These are phyloP conservation scores for Eucera pruinosa DNA, from an alignment of 2,888 invertebrate genomes.

Conservation along the genomic window DNA sequence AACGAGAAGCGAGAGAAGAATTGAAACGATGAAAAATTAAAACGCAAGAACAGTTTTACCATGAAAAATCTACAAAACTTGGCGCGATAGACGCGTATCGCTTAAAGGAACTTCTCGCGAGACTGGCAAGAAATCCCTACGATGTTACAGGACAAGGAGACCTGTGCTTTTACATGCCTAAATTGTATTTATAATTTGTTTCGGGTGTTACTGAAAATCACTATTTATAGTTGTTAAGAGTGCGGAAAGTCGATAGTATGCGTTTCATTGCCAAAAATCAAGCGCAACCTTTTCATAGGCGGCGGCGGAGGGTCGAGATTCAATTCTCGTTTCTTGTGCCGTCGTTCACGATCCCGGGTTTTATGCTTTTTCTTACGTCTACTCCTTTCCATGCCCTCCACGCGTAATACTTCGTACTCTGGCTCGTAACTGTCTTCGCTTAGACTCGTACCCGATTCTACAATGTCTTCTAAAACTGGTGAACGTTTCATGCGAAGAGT, in stretches of 20 bases:
- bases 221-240: slow-evolving; percentile 84
- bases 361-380: slow-evolving; percentile 86
- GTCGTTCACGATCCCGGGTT: slow-evolving; percentile 87
- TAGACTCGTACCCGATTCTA: slow-evolving; percentile 91
- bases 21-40: slow-evolving; percentile 23
- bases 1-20: slow-evolving; percentile 46
- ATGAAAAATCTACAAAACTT: slow-evolving; percentile 21
- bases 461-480: slow-evolving; percentile 93
- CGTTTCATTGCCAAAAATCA: slow-evolving; percentile 95
- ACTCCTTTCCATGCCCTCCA: slow-evolving; percentile 89
- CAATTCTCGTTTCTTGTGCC: slow-evolving; percentile 85
- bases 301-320: slow-evolving; percentile 88
- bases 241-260: slow-evolving; percentile 95
- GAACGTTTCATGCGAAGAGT: slow-evolving; percentile 95
- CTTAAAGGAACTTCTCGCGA: slow-evolving; percentile 13
- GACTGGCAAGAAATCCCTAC: slow-evolving; percentile 29
- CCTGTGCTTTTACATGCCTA: slow-evolving; percentile 35
- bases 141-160: slow-evolving; percentile 59
- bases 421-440: slow-evolving; percentile 89
- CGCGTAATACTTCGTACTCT: slow-evolving; percentile 93
- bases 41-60: slow-evolving; percentile 30
- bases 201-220: slow-evolving; percentile 19
- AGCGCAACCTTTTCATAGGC: slow-evolving; percentile 92
- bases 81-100: slow-evolving; percentile 6
- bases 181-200: slow-evolving; percentile 54